Evolutionary conservation across 2,797 vertebrate species (phyloP), one percentile per base, ranked within the genome.

Genomic region (Tragelaphus oryx): DNA sequence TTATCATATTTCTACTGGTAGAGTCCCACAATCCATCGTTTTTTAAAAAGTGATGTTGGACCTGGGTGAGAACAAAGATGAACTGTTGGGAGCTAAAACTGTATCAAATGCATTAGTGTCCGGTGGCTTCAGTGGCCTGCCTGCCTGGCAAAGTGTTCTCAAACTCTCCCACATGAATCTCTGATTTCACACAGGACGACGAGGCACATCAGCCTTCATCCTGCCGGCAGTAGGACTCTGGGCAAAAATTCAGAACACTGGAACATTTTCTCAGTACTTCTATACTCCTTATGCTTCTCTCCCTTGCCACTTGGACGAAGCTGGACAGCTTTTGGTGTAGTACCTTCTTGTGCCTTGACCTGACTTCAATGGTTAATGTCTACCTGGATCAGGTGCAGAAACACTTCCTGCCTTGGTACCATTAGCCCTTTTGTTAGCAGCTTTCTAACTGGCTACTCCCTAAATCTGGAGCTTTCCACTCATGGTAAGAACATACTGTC

Each of bases 181-280:
- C 26, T 33, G 0, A 4, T 22, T 60, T 18, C 1, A 13, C 28
- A 3, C 0, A 22, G 30, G 50, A 55, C 6, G 2, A 33, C 4
- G 12, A 37, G 11, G 41, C 46, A 20, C 46, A 37, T 30, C 41
- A 12, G 12, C 7, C 37, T 62, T 46, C 9, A 0, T 18, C 22
- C 76, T 20, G 24, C 16, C 46, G 60, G 60, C 26, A 33, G 4
- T 0, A 37, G 28, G 59, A 28, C 3, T 4, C 22, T 24, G 1
- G 1, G 20, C 8, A 26, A 37, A 89, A 74, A 41, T 4, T 24
- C 26, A 33, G 7, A 86, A 24, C 1, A 1, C 14, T 6, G 18
- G 24, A 4, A 13, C 13, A 1, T 30, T 26, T 44, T 30, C 6
- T 79, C 4, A 14, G 18, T 11, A 22, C 28, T 1, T 30, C 33